Percentiles rank a stretch among this genome's conserved stretches.
Evolutionary conservation across 2,888 invertebrate species (phyloP).

Genomic region (Biston betularia): DNA sequence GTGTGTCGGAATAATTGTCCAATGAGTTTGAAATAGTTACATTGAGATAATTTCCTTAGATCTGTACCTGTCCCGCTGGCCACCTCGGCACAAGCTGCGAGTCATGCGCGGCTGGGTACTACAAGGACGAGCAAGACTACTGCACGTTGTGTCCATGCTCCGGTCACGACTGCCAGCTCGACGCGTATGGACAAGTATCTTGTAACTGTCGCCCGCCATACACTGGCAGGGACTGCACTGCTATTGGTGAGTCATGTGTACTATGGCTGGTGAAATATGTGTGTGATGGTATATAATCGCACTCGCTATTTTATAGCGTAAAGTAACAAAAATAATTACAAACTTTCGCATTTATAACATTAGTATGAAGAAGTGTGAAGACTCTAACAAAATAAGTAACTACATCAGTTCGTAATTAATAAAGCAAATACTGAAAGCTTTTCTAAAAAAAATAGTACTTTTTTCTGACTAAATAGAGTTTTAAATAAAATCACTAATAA

Average conservation of each 20-base stretch:
- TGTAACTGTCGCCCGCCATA: constrained; percentile 91
- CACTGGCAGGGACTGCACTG: constrained; percentile 88
- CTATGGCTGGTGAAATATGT: neutral
- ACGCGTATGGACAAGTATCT: constrained; percentile 84
- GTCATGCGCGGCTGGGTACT: constrained; percentile 89
- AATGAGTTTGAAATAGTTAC: neutral
- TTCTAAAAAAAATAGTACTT: neutral
- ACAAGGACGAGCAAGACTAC: constrained; percentile 88
- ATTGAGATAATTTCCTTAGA: constrained; percentile 49
- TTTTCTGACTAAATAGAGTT: neutral
- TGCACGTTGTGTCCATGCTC: constrained; percentile 92
- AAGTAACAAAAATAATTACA: too few species aligned
- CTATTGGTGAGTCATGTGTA: constrained; percentile 59
- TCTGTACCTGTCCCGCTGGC: constrained; percentile 93
- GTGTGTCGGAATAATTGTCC: neutral
- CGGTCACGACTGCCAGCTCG: constrained; percentile 88
- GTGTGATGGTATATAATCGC: too few species aligned
- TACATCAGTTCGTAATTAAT: too few species aligned
- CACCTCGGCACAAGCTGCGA: constrained; percentile 95
- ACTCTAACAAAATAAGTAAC: too few species aligned
- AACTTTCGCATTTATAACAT: too few species aligned
- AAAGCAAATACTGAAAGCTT: too few species aligned
- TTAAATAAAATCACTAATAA: too few species aligned
- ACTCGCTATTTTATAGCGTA: too few species aligned
- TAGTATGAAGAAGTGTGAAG: too few species aligned